Evolutionary conservation across 2,888 invertebrate genomes (phyloP).

Genomic region (Drosophila merina): DNA sequence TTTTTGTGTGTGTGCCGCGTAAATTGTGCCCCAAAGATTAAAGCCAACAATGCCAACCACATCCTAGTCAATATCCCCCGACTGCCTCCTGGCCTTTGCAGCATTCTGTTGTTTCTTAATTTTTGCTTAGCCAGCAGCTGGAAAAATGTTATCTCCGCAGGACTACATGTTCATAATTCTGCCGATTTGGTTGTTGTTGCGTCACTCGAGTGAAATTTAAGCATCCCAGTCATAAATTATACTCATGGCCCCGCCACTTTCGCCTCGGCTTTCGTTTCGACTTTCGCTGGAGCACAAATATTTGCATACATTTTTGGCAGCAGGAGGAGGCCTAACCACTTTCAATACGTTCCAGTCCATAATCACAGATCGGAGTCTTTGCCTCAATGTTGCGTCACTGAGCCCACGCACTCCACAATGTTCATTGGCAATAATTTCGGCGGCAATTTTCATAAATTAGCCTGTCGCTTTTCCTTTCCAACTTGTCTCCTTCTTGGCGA

Average conservation of each 20-base stretch:
- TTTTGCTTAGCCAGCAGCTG: constrained; percentile 59
- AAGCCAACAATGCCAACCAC: constrained; percentile 64
- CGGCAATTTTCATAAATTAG: constrained; percentile 79
- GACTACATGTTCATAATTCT: constrained; percentile 37
- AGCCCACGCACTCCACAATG: constrained; percentile 28
- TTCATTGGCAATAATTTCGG: constrained; percentile 73
- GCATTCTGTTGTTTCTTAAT: constrained; percentile 47
- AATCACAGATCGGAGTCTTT: constrained; percentile 50
- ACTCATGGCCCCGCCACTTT: constrained; percentile 52
- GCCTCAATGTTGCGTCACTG: constrained; percentile 61
- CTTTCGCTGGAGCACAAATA: constrained; percentile 43
- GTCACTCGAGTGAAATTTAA: constrained; percentile 63
- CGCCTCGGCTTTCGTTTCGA: constrained; percentile 30
- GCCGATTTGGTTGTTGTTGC: constrained; percentile 26
- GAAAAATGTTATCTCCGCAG: constrained; percentile 50
- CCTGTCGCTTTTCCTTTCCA: constrained; percentile 40
- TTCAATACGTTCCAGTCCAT: constrained; percentile 73
- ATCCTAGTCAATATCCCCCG: constrained; percentile 37
- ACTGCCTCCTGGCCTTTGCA: constrained; percentile 3
- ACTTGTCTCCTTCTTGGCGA: neutral
- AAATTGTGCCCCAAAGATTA: constrained; percentile 72
- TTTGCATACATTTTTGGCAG: constrained; percentile 68
- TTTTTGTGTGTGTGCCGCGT: constrained; percentile 58
- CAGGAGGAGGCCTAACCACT: constrained; percentile 12
- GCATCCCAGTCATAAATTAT: constrained; percentile 64